Percentiles rank a stretch among this genome's conserved stretches.
Conservation (phyloP, 2,113 vertebrate species). For the Mesocricetus auratus region DNA sequence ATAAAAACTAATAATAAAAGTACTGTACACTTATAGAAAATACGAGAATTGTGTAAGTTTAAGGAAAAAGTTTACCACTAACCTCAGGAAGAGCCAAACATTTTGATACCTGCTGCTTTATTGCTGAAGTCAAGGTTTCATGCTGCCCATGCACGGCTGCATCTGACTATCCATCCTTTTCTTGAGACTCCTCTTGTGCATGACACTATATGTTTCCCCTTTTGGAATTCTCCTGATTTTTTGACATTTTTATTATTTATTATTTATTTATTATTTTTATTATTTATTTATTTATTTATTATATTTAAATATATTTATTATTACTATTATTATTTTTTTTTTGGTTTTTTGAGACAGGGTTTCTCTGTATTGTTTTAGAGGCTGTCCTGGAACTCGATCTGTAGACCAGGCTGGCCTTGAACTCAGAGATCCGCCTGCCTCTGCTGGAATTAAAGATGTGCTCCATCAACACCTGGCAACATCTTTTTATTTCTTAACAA, state of each 20-base stretch:
- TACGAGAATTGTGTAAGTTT: slow-evolving; percentile 30
- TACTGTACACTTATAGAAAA: slow-evolving; percentile 5
- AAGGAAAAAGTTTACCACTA: slow-evolving; percentile 55
- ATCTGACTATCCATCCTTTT: not conserved
- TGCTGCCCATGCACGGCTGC: not conserved
- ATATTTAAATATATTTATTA: no score
- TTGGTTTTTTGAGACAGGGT: no score
- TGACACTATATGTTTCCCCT: slow-evolving; percentile 17
- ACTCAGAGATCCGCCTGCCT: no score
- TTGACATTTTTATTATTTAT: not conserved
- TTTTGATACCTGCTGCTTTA: slow-evolving; percentile 7
- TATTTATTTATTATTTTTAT: no score
- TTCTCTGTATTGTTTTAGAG: no score
- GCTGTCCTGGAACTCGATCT: no score
- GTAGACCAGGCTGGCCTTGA: no score
- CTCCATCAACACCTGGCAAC: no score
- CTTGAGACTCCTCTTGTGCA: slow-evolving; percentile 29
- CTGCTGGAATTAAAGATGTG: no score
- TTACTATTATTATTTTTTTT: no score
- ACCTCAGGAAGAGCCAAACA: not conserved
- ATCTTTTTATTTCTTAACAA: not conserved
- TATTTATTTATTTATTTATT: no score
- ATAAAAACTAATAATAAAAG: slow-evolving; percentile 63
- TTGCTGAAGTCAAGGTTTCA: not conserved
- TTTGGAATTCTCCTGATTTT: slow-evolving; percentile 44